A percentile compares a stretch with the other conserved stretches of the same genome.
These are phyloP conservation scores for Platynereis dumerilii DNA, from an alignment of 2,888 invertebrate species.

Conservation along the genomic window DNA sequence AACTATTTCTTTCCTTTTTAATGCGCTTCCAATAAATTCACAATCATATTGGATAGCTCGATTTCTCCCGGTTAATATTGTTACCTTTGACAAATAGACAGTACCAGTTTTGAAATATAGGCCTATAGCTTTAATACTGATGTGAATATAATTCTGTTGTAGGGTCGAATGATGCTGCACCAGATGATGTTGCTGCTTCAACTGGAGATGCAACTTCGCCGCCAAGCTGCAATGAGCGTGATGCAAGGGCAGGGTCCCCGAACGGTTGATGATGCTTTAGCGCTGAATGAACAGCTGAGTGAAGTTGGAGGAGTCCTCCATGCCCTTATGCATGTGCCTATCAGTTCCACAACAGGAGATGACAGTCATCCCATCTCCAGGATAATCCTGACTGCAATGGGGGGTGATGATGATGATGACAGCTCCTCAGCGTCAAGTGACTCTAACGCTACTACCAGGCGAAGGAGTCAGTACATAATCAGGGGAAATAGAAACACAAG, in stretches of 20 bases:
- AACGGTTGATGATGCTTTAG: conserved; percentile 35
- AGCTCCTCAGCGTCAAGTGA: conserved; percentile 1
- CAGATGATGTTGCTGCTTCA: conserved; percentile 39
- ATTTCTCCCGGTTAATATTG: too few species aligned
- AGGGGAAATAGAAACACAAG: background rate
- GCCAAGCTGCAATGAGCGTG: conserved; percentile 32
- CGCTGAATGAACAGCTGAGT: conserved; percentile 38
- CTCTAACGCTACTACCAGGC: background rate
- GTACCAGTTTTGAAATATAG: too few species aligned
- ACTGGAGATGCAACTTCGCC: conserved; percentile 38
- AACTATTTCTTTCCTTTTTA: too few species aligned
- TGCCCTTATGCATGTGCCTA: conserved; percentile 29
- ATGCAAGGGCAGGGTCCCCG: conserved; percentile 15
- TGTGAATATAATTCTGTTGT: background rate
- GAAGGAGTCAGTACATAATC: background rate
- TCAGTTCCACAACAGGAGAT: background rate
- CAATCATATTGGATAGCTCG: too few species aligned
- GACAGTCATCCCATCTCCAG: background rate
- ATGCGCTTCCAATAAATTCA: too few species aligned
- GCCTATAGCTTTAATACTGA: too few species aligned
- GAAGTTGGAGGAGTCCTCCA: conserved; percentile 36
- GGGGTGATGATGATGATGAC: conserved; percentile 2
- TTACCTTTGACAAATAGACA: too few species aligned
- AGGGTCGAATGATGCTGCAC: conserved; percentile 37
- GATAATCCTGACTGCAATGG: background rate